phyloP scores from a whole-genome alignment of 2,888 invertebrate genomes.

The Balanococcus diminutus region DNA sequence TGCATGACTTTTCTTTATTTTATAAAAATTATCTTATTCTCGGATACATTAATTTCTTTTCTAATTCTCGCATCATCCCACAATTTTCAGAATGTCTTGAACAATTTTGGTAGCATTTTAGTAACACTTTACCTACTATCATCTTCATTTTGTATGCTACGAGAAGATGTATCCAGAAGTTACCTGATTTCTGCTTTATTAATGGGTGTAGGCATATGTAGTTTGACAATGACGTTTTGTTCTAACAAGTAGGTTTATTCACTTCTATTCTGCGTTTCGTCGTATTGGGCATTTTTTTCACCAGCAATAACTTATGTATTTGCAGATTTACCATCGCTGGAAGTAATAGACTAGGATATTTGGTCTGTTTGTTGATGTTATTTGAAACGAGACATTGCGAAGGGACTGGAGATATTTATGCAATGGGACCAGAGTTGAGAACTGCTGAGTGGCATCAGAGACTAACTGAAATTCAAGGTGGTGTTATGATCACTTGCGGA shows the following conservation, averaged over 20 bases:
- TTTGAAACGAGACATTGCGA: slow-evolving; percentile 40
- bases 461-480: slow-evolving; percentile 55
- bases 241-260: slow-evolving; percentile 25
- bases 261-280: neutral
- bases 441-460: slow-evolving; percentile 54
- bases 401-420: slow-evolving; percentile 55
- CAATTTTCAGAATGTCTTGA: slow-evolving; percentile 37
- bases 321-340: slow-evolving; percentile 11
- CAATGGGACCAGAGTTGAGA: slow-evolving; percentile 56
- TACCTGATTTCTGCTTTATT: slow-evolving; percentile 37
- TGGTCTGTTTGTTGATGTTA: slow-evolving; percentile 16
- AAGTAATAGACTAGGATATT: slow-evolving; percentile 34
- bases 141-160: slow-evolving; percentile 18
- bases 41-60: no score
- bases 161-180: slow-evolving; percentile 33
- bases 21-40: no score
- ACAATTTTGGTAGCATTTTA: slow-evolving; percentile 12
- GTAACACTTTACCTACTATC: slow-evolving; percentile 5
- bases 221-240: neutral
- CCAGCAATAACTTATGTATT: neutral
- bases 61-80: no score
- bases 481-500: slow-evolving; percentile 50
- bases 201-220: slow-evolving; percentile 2
- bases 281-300: no score
- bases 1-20: no score